Percentiles rank a stretch among this genome's conserved stretches.
Conservation (phyloP, 2,888 invertebrate species). For the Mycalesis mineus region DNA sequence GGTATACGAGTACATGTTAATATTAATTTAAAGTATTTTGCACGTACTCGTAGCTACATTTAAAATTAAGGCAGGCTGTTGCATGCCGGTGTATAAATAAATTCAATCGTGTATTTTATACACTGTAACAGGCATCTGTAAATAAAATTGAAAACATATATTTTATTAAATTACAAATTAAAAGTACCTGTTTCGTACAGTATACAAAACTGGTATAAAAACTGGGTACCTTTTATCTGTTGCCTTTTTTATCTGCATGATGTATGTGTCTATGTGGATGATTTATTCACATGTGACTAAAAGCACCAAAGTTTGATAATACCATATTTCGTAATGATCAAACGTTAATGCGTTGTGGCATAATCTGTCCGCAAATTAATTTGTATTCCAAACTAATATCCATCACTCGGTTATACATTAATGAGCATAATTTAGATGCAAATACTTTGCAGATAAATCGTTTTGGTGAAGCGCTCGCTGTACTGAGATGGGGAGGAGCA, state of each 20-base stretch:
- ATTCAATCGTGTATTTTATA: too few species aligned
- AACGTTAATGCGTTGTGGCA: not conserved
- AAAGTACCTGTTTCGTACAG: not conserved
- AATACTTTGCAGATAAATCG: conserved; percentile 71
- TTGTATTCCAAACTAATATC: not conserved
- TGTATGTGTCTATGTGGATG: not conserved
- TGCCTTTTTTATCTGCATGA: not conserved
- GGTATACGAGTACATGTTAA: too few species aligned
- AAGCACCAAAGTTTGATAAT: not conserved
- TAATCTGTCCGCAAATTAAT: not conserved
- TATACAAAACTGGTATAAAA: not conserved
- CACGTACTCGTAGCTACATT: too few species aligned
- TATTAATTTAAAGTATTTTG: too few species aligned
- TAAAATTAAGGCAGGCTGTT: too few species aligned
- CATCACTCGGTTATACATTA: not conserved
- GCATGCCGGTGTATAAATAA: too few species aligned
- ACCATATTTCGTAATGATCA: not conserved
- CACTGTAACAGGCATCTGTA: too few species aligned
- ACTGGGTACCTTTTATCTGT: not conserved
- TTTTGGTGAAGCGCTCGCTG: conserved; percentile 63
- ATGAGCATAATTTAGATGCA: not conserved
- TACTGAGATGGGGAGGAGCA: conserved; percentile 61
- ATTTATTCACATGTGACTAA: not conserved
- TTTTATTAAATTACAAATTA: too few species aligned
- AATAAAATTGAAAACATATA: too few species aligned